Evolutionary conservation across 2,113 vertebrate species (phyloP).

Genomic region (Python bivittatus): DNA sequence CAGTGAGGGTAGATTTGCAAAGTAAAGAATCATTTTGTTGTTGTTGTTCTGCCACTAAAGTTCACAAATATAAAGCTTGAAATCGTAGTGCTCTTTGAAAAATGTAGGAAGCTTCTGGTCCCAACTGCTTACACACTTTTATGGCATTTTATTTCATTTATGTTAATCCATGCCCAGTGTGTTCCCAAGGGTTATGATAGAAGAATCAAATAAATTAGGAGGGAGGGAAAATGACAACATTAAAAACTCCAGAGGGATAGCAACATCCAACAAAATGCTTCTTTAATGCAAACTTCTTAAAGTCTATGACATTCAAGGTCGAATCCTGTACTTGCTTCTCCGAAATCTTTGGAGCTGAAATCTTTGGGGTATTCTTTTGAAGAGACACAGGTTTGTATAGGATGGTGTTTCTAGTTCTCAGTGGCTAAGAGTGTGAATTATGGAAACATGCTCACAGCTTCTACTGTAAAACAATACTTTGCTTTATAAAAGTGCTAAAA

Average conservation of each 20-base stretch:
- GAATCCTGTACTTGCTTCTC: not conserved
- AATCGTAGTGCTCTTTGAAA: not conserved
- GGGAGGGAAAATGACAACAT: not conserved
- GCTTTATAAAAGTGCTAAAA: not conserved
- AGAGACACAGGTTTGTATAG: not conserved
- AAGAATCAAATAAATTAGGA: not conserved
- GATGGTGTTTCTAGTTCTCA: not conserved
- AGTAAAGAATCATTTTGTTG: not conserved
- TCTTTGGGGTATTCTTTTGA: not conserved
- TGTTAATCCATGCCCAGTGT: not conserved
- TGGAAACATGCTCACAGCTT: not conserved
- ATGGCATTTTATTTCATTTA: not conserved
- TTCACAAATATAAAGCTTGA: constrained; percentile 12
- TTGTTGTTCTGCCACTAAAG: not conserved
- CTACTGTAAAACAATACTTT: not conserved
- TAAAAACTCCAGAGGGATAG: not conserved
- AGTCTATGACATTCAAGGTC: not conserved
- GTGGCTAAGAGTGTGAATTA: not conserved
- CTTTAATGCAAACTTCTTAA: not conserved
- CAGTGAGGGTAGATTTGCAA: not conserved
- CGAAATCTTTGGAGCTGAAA: not conserved
- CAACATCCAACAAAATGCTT: not conserved
- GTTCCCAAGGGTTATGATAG: not conserved
- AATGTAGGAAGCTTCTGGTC: not conserved
- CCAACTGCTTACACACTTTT: not conserved